phyloP scores from a whole-genome alignment of 2,888 invertebrate genomes.

The Eupelmus urozonus region DNA sequence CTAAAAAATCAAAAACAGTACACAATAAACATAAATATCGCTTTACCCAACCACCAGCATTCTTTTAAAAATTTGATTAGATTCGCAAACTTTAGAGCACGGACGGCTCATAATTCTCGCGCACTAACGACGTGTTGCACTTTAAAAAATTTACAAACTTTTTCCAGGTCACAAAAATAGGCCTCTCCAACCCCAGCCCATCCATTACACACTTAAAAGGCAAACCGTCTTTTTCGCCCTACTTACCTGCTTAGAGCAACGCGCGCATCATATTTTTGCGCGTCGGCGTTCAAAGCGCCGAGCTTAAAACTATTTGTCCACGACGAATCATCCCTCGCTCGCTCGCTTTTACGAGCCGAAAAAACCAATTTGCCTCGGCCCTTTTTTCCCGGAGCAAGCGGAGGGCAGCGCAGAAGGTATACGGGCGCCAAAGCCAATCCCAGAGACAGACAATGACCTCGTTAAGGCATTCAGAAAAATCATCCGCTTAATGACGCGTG shows the following conservation, averaged over 20 bases:
- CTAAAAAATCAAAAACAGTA: conserved; percentile 17
- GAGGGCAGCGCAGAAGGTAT: too few relatives aligned
- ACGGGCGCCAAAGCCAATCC: background rate
- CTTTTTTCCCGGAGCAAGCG: too few relatives aligned
- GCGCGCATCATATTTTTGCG: too few relatives aligned
- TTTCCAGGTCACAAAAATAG: conserved; percentile 4
- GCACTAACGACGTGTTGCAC: background rate
- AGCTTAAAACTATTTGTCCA: too few relatives aligned
- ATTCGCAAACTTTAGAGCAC: background rate
- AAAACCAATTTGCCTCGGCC: too few relatives aligned
- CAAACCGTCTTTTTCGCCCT: background rate
- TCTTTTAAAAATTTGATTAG: background rate
- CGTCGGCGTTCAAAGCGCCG: too few relatives aligned
- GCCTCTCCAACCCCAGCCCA: background rate
- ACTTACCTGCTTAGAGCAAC: too few relatives aligned
- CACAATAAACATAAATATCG: too few relatives aligned
- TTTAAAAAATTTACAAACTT: conserved; percentile 18
- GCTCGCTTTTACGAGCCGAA: too few relatives aligned
- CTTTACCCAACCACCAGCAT: conserved; percentile 53
- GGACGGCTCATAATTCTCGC: too few relatives aligned
- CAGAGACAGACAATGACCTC: conserved; percentile 24
- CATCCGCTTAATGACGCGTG: too few relatives aligned
- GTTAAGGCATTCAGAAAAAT: conserved; percentile 21
- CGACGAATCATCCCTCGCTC: too few relatives aligned
- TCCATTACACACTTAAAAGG: background rate